Percentiles rank a stretch among this genome's conserved stretches.
Evolutionary conservation across 2,113 vertebrate species (phyloP).

Genomic region (Lampris incognitus): DNA sequence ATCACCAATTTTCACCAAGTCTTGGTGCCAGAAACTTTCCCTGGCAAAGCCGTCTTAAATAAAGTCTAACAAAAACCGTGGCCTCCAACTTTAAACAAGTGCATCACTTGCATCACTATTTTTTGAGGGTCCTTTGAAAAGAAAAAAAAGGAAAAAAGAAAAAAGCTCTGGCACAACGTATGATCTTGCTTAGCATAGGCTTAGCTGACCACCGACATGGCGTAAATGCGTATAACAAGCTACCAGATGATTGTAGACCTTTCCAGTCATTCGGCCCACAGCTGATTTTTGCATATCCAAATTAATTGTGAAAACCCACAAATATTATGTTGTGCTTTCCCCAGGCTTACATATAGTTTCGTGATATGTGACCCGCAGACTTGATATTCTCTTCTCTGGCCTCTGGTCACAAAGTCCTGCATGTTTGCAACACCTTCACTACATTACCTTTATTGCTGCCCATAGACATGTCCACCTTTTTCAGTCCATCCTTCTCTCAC

Average conservation of each 20-base stretch:
- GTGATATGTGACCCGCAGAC: not conserved
- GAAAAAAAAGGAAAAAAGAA: no score
- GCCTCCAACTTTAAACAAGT: no score
- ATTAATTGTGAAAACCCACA: not conserved
- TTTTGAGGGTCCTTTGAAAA: no score
- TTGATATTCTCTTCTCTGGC: not conserved
- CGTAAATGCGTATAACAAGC: not conserved
- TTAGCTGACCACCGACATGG: no score
- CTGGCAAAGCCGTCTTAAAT: no score
- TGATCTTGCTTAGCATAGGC: not conserved
- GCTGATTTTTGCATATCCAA: not conserved
- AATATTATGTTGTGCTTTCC: not conserved
- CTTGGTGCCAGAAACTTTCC: no score
- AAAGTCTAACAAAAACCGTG: no score
- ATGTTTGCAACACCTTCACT: not conserved
- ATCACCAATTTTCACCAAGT: no score
- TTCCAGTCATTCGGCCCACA: not conserved
- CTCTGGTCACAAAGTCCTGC: not conserved
- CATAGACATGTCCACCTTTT: not conserved
- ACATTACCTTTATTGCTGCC: slow-evolving; percentile 1
- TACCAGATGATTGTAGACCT: not conserved
- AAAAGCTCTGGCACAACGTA: no score
- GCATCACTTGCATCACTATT: no score
- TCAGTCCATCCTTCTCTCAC: not conserved
- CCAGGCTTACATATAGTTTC: not conserved